Conservation (phyloP, 2,113 vertebrate species). For the Choloepus hoffmanni region DNA sequence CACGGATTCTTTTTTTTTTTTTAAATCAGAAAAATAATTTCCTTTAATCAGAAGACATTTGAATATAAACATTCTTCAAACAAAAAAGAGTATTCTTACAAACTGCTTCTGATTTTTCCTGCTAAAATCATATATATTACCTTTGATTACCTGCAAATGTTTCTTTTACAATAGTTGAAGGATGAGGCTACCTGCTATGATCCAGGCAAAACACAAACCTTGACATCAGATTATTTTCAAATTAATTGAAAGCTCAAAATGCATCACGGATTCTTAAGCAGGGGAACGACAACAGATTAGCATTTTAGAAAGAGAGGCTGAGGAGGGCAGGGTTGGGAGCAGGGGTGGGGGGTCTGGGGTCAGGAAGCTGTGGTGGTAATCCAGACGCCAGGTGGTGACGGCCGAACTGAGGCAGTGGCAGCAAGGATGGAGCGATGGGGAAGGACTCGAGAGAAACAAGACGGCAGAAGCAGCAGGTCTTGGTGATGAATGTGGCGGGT, state of each 20-base stretch:
- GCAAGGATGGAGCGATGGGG: neutral
- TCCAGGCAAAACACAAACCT: neutral
- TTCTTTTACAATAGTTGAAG: conserved; percentile 35
- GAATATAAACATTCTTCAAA: neutral
- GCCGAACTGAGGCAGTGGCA: neutral
- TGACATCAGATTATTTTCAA: neutral
- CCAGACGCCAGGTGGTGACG: neutral
- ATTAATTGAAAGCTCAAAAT: neutral
- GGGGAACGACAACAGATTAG: neutral
- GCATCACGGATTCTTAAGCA: neutral
- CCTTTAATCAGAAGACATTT: neutral
- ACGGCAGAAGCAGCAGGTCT: neutral
- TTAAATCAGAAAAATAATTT: neutral
- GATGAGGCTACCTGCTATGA: neutral
- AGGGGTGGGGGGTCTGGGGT: neutral
- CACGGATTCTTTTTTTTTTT: neutral
- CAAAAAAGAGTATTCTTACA: neutral
- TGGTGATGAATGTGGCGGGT: fast-evolving
- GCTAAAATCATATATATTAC: neutral
- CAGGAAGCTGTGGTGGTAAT: neutral
- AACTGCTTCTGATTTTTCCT: neutral
- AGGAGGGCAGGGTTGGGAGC: neutral
- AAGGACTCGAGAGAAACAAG: neutral
- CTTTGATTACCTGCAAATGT: neutral
- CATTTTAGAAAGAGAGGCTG: neutral